phyloP scores from a whole-genome alignment of 2,888 invertebrate species.

The Ochlodes sylvanus region DNA sequence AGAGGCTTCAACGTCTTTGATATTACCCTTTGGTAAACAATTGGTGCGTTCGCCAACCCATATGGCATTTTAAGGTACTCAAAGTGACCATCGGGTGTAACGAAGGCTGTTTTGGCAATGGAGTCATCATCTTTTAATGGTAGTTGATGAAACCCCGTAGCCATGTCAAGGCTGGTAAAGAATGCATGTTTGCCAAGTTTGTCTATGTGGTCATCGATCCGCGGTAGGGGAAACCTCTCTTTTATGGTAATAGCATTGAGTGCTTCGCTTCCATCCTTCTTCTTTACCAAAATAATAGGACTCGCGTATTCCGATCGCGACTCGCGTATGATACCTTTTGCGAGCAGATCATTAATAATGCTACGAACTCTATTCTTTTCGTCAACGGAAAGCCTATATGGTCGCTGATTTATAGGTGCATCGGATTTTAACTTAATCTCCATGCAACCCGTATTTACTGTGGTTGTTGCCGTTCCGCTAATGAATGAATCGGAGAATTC shows the following conservation, averaged over 20 bases:
- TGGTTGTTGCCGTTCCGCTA: background rate
- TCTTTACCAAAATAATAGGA: background rate
- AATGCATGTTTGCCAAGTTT: background rate
- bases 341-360: background rate
- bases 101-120: conserved; percentile 39
- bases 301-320: background rate
- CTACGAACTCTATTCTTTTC: background rate
- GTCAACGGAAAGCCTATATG: background rate
- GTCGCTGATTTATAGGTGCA: background rate
- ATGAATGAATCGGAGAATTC: background rate
- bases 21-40: conserved; percentile 39
- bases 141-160: conserved; percentile 41
- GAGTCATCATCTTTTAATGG: conserved; percentile 27
- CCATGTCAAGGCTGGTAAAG: conserved; percentile 40
- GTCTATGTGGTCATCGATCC: background rate
- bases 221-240: background rate
- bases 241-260: background rate
- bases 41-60: conserved; percentile 39
- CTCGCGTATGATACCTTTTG: background rate
- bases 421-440: background rate
- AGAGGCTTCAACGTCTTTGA: conserved; percentile 33
- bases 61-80: conserved; percentile 40
- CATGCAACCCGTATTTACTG: conserved; percentile 2
- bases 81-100: conserved; percentile 37
- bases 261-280: background rate